Conservation (phyloP, 2,113 vertebrate genomes). For the Oostethus manadensis region DNA sequence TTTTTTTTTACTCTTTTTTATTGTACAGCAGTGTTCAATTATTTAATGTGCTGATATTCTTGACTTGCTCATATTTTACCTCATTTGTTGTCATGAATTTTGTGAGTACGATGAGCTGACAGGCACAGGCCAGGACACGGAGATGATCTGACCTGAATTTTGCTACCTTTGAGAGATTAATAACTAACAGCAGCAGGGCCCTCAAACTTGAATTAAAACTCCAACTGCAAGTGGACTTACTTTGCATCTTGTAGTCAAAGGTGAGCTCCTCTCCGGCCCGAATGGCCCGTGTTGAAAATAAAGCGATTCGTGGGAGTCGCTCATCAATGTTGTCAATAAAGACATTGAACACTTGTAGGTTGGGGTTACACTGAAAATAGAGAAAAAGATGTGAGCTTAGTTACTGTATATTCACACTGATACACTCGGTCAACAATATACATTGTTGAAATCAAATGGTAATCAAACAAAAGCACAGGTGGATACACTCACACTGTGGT, state of each 20-base stretch:
- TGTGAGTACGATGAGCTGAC: no score
- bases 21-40: no score
- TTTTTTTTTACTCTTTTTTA: no score
- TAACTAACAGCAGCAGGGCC: background rate
- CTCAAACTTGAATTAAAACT: background rate
- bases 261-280: slow-evolving; percentile 87
- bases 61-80: no score
- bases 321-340: slow-evolving; percentile 91
- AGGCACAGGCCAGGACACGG: no score
- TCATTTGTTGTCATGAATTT: no score
- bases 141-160: no score
- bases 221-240: slow-evolving; percentile 55
- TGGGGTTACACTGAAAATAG: slow-evolving; percentile 81
- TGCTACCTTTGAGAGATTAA: no score
- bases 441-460: background rate
- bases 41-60: no score
- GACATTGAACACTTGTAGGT: slow-evolving; percentile 91
- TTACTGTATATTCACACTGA: background rate
- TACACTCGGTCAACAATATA: background rate
- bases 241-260: slow-evolving; percentile 94
- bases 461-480: background rate
- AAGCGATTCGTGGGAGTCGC: slow-evolving; percentile 83
- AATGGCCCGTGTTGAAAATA: slow-evolving; percentile 83
- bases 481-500: slow-evolving; percentile 84
- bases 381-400: slow-evolving; percentile 12